Evolutionary conservation across 1,140 invertebrate species (phyloP), one percentile per base, ranked within the genome.

Genomic region (Drosophila mayri): DNA sequence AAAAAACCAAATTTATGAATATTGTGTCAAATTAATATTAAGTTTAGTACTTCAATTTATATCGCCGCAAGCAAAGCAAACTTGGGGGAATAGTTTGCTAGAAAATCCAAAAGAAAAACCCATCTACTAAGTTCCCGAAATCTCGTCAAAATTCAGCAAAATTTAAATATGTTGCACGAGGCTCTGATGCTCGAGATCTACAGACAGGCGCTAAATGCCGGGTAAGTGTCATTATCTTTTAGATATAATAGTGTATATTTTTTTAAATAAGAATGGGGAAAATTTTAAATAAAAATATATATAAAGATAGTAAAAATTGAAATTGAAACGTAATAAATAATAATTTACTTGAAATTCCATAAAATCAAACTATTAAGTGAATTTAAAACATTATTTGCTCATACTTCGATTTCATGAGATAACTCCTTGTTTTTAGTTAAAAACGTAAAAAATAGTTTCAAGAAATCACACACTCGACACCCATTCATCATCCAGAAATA

Each of bases 171-270:
- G 92, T 81, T 93, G 70, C 92, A 93, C 86, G 92, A 93, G 76
- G 92, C 92, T 52, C 57, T 93, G 60, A 92, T 93, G 92, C 80
- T 93, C 62, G 92, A 93, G 76, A 92, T 93, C 79, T 93, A 93
- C 90, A 90, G 92, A 81, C 92, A 93, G 81, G 92, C 92, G 59
- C 70, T 93, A 40, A 93, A 91, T 87, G 92, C 92, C 65, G 92
- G 92, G 92, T 93, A 92, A 92, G 91, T 79, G 22, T 57, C 43
- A 3, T 3, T 30, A 28, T 38, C 59, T 28, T n/a, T 16, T 3
- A 16, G 14, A 11, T 11, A 1, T 20, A 0, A 20, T 43, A 43
- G 7, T 8, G 44, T 46, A 22, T 2, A 12, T 44, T 7, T 44
- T 14, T 0, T 22, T 14, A 46, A 50, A 12, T 7, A 32, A 9